Base-by-base conservation (phyloP, 2,797 vertebrate genomes). In the Gallirallus australis region DNA sequence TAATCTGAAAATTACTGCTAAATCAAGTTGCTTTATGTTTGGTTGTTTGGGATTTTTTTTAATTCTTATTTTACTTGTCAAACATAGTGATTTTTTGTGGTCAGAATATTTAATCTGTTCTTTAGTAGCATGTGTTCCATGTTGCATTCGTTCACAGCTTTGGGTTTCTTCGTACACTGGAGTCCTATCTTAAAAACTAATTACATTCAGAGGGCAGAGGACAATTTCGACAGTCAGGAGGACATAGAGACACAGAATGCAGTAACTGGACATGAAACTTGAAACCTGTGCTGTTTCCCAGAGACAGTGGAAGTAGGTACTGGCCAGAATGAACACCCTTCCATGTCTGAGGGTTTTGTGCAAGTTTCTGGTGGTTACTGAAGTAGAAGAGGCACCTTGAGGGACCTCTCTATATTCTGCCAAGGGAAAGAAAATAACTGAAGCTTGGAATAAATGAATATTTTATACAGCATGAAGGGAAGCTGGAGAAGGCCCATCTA, bases 1-100 rank as follows among this genome's bases (percentile, higher is more conserved):
- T 90, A 93, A 95, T 93, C 50, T 86, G 60, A 83, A 94, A 88
- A 90, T 91, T 81, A 35, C 45, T 40, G 7, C 8, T 53, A 93
- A 82, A 68, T 85, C 25, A 6, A 35, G 20, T 35, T 47, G 3
- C 30, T 72, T 90, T 81, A 52, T 72, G 9, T 3, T 31, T 45
- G 42, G 42, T 19, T 45, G 11, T 45, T 45, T 42, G 42, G 42
- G 42, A 4, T 18, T 9, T 42, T 18, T 31, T 14, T 30, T 31
- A 7, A 11, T 78, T 75, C 63, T 87, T 33, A 13, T 72, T 91
- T 79, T 35, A 77, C 10, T 54, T 82, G 30, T 78, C 50, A 83
- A 37, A 35, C 21, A 4, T 54, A 54, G 30, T 31, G 30, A 54
- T 14, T 84, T 45, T 79, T 81, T 83, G 9, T 87, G 48, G 1